Conservation (phyloP, 2,888 invertebrate species). For the Zele albiditarsus region DNA sequence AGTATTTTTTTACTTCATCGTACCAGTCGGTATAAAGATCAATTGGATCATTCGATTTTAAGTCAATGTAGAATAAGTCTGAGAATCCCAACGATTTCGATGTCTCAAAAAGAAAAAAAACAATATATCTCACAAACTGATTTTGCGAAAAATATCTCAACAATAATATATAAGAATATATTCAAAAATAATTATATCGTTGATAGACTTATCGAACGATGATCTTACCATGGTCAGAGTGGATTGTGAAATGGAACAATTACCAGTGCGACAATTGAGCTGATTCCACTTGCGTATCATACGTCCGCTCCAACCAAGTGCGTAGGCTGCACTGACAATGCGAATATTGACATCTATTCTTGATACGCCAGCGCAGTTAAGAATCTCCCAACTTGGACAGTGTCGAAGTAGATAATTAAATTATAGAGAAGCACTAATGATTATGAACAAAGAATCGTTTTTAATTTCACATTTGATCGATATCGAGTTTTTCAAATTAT, state of each 20-base stretch:
- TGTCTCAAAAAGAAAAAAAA: background rate
- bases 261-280: background rate
- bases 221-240: background rate
- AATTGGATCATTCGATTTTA: slow-evolving; percentile 69
- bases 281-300: background rate
- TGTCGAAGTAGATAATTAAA: background rate
- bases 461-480: background rate
- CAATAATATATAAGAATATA: background rate
- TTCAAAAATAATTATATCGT: background rate
- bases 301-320: background rate
- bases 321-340: background rate
- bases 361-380: background rate
- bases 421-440: background rate
- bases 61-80: slow-evolving; percentile 69
- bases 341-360: background rate
- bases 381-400: background rate
- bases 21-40: slow-evolving; percentile 73
- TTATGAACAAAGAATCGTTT: background rate
- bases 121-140: background rate
- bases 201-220: background rate
- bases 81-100: slow-evolving; percentile 52
- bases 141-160: background rate
- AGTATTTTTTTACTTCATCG: slow-evolving; percentile 63
- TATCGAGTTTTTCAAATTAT: background rate
- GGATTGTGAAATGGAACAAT: background rate